Evolutionary conservation across 1,140 invertebrate genomes (phyloP), one percentile per base, ranked within the genome.

Genomic region (Bombus waltoni): DNA sequence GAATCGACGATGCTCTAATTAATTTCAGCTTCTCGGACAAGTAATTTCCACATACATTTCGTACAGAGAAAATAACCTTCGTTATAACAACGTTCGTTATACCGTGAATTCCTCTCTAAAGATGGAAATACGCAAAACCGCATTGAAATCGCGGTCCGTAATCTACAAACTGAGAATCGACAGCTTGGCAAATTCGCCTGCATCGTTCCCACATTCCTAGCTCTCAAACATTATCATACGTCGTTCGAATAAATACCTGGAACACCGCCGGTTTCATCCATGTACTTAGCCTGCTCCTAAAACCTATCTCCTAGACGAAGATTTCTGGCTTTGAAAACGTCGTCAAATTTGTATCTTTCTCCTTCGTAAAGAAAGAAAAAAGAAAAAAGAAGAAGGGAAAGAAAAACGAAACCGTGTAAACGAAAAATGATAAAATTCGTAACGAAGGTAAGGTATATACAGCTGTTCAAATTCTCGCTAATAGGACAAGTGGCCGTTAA

Each of bases 81-180:
- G 44, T 32, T 53, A 53, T 32, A 65, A 42, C 38, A 32, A 65
- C 6, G 32, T 66, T 32, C 76, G 8, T 62, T 44, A 32, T 38
- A 38, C 11, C 4, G 38, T 15, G n/a, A n/a, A 65, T 65, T 81
- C 44, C 42, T 32, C 8, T 53, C 10, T 22, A 28, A 71, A n/a
- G 35, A 66, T 71, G 32, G 28, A 57, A 81, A 40, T 40, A 28
- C 18, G n/a, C 42, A 15, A 32, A 77, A 77, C 75, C 35, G 32
- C 75, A n/a, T 77, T 47, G 42, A 28, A 77, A n/a, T 40, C 22
- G 13, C 32, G 25, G 8, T 13, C 59, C 3, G 59, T 53, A 62
- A 77, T 13, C 38, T 42, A n/a, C 57, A 3, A 11, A 65, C 75
- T 53, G 44, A 47, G 53, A 81, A 81, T 81, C 47, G 32, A 72